Evolutionary conservation across 2,797 vertebrate species (phyloP).

Genomic region (Semaprochilodus insignis): DNA sequence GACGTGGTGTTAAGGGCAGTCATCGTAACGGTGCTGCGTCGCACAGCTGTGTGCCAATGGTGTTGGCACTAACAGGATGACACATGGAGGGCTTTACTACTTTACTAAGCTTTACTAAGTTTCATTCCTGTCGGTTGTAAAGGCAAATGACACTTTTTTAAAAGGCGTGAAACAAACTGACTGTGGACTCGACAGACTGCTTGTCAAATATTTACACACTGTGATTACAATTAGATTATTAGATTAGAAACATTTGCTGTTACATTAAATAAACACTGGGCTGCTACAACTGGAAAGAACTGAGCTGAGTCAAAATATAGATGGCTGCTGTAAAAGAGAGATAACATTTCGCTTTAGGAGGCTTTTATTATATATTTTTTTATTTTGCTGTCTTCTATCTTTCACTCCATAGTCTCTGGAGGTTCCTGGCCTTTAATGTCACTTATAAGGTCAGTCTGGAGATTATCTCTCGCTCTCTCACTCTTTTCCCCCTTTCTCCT

Average conservation of each 20-base stretch:
- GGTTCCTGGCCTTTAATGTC: constrained; percentile 42
- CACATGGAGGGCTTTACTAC: too few species aligned
- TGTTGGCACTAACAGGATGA: too few species aligned
- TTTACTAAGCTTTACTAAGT: too few species aligned
- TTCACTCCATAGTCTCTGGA: constrained; percentile 14
- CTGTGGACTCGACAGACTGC: background rate
- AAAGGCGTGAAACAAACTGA: background rate
- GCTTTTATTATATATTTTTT: background rate
- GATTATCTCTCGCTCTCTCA: constrained; percentile 35
- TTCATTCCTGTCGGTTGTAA: background rate
- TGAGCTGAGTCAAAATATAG: background rate
- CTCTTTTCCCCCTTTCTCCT: constrained; percentile 13
- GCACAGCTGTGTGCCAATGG: too few species aligned
- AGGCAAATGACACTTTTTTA: background rate
- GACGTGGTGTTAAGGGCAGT: too few species aligned
- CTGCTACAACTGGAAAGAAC: background rate
- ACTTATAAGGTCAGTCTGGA: constrained; percentile 48
- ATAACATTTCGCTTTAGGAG: background rate
- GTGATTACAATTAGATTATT: background rate
- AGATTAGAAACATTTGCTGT: background rate
- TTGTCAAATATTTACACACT: background rate
- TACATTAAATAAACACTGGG: background rate
- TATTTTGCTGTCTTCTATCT: background rate
- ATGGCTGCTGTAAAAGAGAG: background rate
- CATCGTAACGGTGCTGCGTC: too few species aligned